Conservation (phyloP, 2,888 invertebrate genomes). For the Calliphora vomitoria region DNA sequence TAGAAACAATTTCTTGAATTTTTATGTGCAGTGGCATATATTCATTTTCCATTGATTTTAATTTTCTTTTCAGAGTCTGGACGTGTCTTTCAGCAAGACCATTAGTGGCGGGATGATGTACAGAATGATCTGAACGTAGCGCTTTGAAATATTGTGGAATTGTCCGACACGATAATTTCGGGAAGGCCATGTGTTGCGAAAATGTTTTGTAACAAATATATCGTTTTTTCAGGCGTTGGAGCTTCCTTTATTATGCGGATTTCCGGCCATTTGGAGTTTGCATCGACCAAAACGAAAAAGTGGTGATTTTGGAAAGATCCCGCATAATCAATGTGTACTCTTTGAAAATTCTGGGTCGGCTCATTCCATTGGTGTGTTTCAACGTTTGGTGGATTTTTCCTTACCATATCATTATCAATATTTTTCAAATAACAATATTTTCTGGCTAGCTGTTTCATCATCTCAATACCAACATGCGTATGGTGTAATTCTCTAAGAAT, state of each 20-base stretch:
- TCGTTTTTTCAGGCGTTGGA: conserved; percentile 44
- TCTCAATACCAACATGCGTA: conserved; percentile 77
- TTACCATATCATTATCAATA: conserved; percentile 74
- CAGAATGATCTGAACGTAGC: conserved; percentile 26
- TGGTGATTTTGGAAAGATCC: conserved; percentile 53
- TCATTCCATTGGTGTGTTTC: conserved; percentile 49
- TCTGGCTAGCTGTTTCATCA: conserved; percentile 78
- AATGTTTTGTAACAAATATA: conserved; percentile 38
- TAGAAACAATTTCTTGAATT: conserved; percentile 32
- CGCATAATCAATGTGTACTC: conserved; percentile 52
- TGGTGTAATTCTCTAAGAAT: conserved; percentile 30
- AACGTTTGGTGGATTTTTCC: conserved; percentile 45
- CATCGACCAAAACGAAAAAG: conserved; percentile 48
- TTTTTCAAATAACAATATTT: conserved; percentile 77
- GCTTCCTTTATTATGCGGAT: conserved; percentile 31
- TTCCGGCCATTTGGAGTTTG: conserved; percentile 56
- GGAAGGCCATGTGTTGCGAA: conserved; percentile 47
- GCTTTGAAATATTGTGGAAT: conserved; percentile 43
- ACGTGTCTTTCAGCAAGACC: conserved; percentile 59
- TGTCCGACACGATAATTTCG: not conserved
- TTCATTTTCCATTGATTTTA: conserved; percentile 55
- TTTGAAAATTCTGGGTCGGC: conserved; percentile 54
- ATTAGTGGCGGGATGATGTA: conserved; percentile 52
- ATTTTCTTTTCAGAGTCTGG: conserved; percentile 59
- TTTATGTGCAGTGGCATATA: conserved; percentile 82